Percentiles rank a stretch among this genome's conserved stretches.
These are phyloP conservation scores for Trichoplusia ni DNA, from an alignment of 1,140 invertebrate genomes.

Conservation along the genomic window DNA sequence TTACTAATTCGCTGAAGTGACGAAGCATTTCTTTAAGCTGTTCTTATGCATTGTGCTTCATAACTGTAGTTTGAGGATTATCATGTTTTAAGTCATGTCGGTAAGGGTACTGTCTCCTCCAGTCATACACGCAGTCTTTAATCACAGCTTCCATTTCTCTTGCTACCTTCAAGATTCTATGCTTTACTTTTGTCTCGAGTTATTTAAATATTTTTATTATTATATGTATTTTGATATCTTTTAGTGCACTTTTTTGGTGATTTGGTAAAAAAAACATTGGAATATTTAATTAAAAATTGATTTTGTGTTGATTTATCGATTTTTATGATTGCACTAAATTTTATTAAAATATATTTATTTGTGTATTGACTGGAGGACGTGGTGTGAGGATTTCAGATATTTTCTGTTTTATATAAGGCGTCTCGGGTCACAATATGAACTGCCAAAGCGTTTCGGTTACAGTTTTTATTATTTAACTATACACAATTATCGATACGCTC, in stretches of 20 bases:
- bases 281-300: too few species aligned
- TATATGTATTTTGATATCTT: slow-evolving; percentile 51
- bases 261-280: too few species aligned
- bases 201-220: slow-evolving; percentile 27
- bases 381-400: slow-evolving; percentile 51
- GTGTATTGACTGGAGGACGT: slow-evolving; percentile 66
- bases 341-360: slow-evolving; percentile 50
- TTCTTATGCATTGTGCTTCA: background rate
- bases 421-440: slow-evolving; percentile 26
- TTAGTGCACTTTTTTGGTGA: too few species aligned
- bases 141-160: slow-evolving; percentile 55
- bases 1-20: slow-evolving; percentile 18
- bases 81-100: slow-evolving; percentile 18
- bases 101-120: slow-evolving; percentile 47
- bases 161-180: slow-evolving; percentile 44
- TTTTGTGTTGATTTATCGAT: background rate
- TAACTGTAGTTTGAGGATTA: background rate
- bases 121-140: slow-evolving; percentile 58
- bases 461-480: slow-evolving; percentile 5
- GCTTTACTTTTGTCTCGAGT: slow-evolving; percentile 44
- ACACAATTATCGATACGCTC: slow-evolving; percentile 12
- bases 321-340: slow-evolving; percentile 34
- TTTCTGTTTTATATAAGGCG: slow-evolving; percentile 2
- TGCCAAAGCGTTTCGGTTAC: slow-evolving; percentile 24
- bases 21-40: slow-evolving; percentile 2